A percentile compares a stretch with the other conserved stretches of the same genome.
Conservation (phyloP, 2,797 vertebrate species). For the Coranthus polyacanthus region DNA sequence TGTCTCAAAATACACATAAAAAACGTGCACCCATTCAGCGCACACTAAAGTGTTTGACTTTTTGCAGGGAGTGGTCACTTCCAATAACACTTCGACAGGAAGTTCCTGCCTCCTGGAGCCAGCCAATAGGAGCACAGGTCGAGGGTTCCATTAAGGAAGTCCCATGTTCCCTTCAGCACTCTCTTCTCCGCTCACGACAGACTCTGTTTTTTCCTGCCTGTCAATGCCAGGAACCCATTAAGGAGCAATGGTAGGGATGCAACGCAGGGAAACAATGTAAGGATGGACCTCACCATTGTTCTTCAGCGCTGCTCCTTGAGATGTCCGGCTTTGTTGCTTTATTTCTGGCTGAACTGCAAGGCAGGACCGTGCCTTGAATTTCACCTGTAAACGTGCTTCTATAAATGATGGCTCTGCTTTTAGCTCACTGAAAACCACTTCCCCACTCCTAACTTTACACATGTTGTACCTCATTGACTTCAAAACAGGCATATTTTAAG, state of each 20-base stretch:
- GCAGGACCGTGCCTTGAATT: slow-evolving; percentile 1
- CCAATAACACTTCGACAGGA: slow-evolving; percentile 62
- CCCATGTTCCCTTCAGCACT: slow-evolving; percentile 66
- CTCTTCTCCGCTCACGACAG: slow-evolving; percentile 61
- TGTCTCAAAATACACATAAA: slow-evolving; percentile 7
- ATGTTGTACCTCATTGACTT: no score
- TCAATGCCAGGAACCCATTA: slow-evolving; percentile 82
- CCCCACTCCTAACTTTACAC: background rate
- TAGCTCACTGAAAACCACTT: slow-evolving; percentile 1
- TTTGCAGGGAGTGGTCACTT: slow-evolving; percentile 68
- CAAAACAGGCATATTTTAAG: background rate
- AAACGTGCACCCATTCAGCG: slow-evolving; percentile 9
- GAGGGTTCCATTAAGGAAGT: slow-evolving; percentile 80
- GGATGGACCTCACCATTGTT: slow-evolving; percentile 79
- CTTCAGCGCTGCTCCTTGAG: slow-evolving; percentile 46
- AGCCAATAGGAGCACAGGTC: slow-evolving; percentile 66
- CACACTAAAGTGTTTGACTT: slow-evolving; percentile 30
- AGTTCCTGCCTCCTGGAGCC: slow-evolving; percentile 73
- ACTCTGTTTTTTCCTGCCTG: slow-evolving; percentile 82
- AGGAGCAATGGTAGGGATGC: slow-evolving; percentile 63
- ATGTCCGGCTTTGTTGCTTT: slow-evolving; percentile 42
- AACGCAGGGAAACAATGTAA: slow-evolving; percentile 66
- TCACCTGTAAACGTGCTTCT: slow-evolving; percentile 27
- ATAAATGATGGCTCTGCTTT: slow-evolving; percentile 13
- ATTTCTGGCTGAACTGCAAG: slow-evolving; percentile 26